Evolutionary conservation across 2,113 vertebrate genomes (phyloP).

Genomic region (Lates calcarifer): DNA sequence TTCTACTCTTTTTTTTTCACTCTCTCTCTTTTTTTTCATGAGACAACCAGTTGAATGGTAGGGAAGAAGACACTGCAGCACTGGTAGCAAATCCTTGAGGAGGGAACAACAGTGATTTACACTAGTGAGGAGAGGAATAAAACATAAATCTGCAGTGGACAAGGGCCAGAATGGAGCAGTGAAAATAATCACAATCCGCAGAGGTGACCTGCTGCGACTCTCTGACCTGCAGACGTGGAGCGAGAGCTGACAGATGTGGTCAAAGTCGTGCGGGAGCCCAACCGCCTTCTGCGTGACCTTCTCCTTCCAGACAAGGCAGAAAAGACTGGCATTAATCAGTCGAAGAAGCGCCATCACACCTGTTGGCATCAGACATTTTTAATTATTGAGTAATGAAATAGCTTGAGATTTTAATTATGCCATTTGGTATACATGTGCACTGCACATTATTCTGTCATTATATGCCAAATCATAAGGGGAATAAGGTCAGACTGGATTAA

Average conservation of each 20-base stretch:
- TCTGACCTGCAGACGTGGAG: constrained; percentile 10
- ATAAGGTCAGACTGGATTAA: not conserved
- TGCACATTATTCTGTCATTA: not conserved
- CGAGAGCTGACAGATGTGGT: not conserved
- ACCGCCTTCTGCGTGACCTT: constrained; percentile 32
- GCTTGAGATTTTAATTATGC: constrained; percentile 45
- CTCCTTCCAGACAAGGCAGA: constrained; percentile 31
- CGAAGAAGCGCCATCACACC: constrained; percentile 26
- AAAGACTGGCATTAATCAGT: constrained; percentile 30
- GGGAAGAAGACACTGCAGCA: not conserved
- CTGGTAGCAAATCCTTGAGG: not conserved
- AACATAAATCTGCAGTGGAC: constrained; percentile 3
- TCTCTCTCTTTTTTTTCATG: not conserved
- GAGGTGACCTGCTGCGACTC: constrained; percentile 5
- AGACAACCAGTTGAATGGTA: constrained; percentile 38
- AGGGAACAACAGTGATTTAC: not conserved
- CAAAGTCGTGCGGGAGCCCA: not conserved
- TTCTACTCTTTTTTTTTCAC: not conserved
- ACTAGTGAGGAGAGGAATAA: not conserved
- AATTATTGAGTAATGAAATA: constrained; percentile 50
- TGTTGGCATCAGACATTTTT: constrained; percentile 56
- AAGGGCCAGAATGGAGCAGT: constrained; percentile 9
- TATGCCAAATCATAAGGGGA: constrained; percentile 15
- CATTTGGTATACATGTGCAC: constrained; percentile 16
- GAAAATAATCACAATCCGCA: constrained; percentile 20